phyloP scores from a whole-genome alignment of 2,888 invertebrate species.

The Polia nebulosa region DNA sequence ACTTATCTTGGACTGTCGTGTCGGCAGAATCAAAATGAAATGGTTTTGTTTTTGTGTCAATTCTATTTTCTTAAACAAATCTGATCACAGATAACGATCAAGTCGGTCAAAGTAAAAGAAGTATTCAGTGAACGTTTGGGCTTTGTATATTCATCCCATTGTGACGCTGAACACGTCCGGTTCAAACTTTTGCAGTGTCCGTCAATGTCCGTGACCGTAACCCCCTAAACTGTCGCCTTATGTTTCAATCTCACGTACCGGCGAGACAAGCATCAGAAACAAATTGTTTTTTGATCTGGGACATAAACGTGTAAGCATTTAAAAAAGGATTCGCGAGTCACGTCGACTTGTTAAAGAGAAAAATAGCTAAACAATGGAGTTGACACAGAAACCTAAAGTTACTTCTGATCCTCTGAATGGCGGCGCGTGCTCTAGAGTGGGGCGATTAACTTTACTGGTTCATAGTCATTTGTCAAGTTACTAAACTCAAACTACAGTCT shows the following conservation, averaged over 20 bases:
- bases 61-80: conserved; percentile 59
- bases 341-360: conserved; percentile 74
- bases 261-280: conserved; percentile 83
- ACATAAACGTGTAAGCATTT: conserved; percentile 83
- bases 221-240: conserved; percentile 76
- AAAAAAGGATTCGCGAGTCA: conserved; percentile 73
- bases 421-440: conserved; percentile 30
- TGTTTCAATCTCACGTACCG: conserved; percentile 82
- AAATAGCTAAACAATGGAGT: conserved; percentile 79
- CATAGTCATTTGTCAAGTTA: conserved; percentile 26
- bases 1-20: conserved; percentile 20
- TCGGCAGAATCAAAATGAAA: conserved; percentile 10
- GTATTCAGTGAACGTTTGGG: conserved; percentile 69
- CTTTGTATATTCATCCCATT: conserved; percentile 73
- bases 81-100: conserved; percentile 71
- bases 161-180: conserved; percentile 75
- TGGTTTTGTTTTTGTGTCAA: conserved; percentile 46
- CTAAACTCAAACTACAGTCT: conserved; percentile 32
- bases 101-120: conserved; percentile 74
- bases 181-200: conserved; percentile 78
- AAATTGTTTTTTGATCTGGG: conserved; percentile 86
- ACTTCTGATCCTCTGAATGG: conserved; percentile 67
- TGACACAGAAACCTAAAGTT: conserved; percentile 80
- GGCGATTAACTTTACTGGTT: conserved; percentile 42
- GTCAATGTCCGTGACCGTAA: conserved; percentile 81